Evolutionary conservation across 2,888 invertebrate species (phyloP).

Genomic region (Malachius bipustulatus): DNA sequence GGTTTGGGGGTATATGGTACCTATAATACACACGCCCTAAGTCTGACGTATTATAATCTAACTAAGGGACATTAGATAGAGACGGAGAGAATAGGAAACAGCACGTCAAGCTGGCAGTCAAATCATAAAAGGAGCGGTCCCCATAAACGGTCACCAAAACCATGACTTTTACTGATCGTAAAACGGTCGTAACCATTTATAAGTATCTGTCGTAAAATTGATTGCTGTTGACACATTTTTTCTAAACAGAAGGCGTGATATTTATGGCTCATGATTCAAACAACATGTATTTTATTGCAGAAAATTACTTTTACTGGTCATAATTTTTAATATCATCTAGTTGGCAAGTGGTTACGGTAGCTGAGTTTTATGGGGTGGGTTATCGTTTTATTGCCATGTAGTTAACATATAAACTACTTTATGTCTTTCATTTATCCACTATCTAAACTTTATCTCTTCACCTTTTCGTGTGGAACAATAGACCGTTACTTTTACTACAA

Average conservation of each 20-base stretch:
- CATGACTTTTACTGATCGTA: constrained; percentile 44
- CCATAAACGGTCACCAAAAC: constrained; percentile 29
- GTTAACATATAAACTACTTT: too few species aligned
- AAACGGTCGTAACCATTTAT: constrained; percentile 47
- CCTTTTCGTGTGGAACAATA: too few species aligned
- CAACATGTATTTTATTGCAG: constrained; percentile 30
- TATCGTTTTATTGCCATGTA: constrained; percentile 3
- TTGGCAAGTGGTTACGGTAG: constrained; percentile 1
- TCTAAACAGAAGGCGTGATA: constrained; percentile 33
- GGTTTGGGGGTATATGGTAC: too few species aligned
- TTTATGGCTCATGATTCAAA: constrained; percentile 23
- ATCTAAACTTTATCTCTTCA: too few species aligned
- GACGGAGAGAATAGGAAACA: too few species aligned
- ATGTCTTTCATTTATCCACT: too few species aligned
- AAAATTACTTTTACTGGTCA: constrained; percentile 33
- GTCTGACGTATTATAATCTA: too few species aligned
- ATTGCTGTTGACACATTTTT: constrained; percentile 46
- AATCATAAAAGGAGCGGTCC: too few species aligned
- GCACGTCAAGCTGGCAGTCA: too few species aligned
- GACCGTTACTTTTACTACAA: too few species aligned
- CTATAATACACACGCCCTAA: too few species aligned
- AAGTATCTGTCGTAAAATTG: constrained; percentile 46
- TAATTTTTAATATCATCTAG: constrained; percentile 28
- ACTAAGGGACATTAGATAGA: too few species aligned
- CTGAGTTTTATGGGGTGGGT: not conserved